Evolutionary conservation across 2,888 invertebrate species (phyloP).

Genomic region (Eristalis pertinax): DNA sequence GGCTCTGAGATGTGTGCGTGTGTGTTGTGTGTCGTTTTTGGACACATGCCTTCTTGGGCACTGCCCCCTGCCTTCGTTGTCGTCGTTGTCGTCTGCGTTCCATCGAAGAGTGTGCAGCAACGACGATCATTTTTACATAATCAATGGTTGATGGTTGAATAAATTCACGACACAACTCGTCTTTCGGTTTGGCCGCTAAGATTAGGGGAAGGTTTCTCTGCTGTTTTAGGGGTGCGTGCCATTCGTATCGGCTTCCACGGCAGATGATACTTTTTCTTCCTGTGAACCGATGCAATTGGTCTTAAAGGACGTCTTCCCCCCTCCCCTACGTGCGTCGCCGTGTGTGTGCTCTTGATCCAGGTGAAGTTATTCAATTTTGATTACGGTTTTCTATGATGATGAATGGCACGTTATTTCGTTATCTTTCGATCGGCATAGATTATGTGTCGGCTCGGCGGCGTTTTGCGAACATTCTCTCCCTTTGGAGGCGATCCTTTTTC

Average conservation of each 20-base stretch:
- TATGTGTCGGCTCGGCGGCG: background rate
- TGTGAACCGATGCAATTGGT: conserved; percentile 58
- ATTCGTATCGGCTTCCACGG: conserved; percentile 24
- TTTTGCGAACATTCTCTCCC: conserved; percentile 19
- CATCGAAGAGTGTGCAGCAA: conserved; percentile 17
- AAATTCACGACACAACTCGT: conserved; percentile 56
- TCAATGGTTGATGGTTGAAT: conserved; percentile 71
- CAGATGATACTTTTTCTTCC: conserved; percentile 63
- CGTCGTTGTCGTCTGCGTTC: background rate
- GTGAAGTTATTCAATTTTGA: conserved; percentile 69
- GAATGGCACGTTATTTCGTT: conserved; percentile 6
- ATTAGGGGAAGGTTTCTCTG: conserved; percentile 61
- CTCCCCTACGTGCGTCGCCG: background rate
- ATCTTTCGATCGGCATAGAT: conserved; percentile 28
- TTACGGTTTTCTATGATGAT: conserved; percentile 40
- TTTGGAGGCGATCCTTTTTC: conserved; percentile 32
- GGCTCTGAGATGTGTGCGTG: no score
- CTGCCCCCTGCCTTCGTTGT: conserved; percentile 22
- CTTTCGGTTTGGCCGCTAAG: conserved; percentile 16
- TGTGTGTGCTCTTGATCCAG: conserved; percentile 45
- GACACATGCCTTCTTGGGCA: conserved; percentile 59
- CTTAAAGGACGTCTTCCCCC: conserved; percentile 11
- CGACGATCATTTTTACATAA: conserved; percentile 62
- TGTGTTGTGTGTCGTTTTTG: conserved; percentile 32
- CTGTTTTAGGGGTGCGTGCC: conserved; percentile 65